Percentiles rank a stretch among this genome's conserved stretches.
These are phyloP conservation scores for Microtus ochrogaster DNA, from an alignment of 2,113 vertebrate genomes.

Conservation along the genomic window DNA sequence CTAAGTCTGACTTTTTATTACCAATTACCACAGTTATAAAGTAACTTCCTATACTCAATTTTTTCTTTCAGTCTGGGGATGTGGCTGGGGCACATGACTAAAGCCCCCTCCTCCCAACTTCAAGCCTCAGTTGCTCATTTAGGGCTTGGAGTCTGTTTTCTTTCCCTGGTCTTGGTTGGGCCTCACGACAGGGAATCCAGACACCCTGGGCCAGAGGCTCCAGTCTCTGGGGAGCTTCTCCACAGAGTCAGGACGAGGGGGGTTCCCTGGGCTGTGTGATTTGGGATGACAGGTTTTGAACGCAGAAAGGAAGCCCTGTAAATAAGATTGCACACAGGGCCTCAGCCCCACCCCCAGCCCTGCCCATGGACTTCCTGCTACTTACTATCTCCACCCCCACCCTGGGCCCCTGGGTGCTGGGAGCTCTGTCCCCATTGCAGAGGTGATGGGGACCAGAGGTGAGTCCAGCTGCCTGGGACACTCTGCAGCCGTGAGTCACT, in stretches of 20 bases:
- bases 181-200: neutral
- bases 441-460: neutral
- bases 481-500: neutral
- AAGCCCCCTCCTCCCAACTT: neutral
- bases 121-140: neutral
- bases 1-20: neutral
- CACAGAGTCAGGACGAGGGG: neutral
- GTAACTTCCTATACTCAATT: neutral
- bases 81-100: accelerated
- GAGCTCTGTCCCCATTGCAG: neutral
- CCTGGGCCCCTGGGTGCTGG: neutral
- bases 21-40: neutral
- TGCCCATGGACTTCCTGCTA: neutral
- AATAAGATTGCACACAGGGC: neutral
- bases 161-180: neutral
- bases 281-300: neutral
- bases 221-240: neutral
- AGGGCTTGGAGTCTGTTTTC: neutral
- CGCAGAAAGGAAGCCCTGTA: neutral
- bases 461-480: neutral
- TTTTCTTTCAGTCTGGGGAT: neutral
- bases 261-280: neutral
- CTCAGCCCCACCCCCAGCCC: neutral
- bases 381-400: neutral
- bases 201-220: neutral